Conservation (phyloP, 2,888 invertebrate genomes). For the Nasonovia ribisnigri region DNA sequence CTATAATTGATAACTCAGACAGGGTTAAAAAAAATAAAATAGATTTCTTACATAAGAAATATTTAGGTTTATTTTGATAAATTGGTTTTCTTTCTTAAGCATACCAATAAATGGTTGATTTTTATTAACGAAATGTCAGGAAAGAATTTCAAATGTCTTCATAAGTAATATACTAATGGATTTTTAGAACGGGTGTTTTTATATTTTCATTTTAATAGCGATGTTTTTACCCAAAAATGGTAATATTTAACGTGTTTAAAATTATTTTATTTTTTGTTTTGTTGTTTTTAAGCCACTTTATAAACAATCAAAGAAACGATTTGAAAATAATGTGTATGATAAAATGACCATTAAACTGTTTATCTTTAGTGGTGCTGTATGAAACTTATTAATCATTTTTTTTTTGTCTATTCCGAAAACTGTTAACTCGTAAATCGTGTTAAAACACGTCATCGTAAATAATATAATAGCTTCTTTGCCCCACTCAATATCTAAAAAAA, state of each 20-base stretch:
- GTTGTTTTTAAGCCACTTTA: not conserved
- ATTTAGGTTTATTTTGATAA: conserved; percentile 24
- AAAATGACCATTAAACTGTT: not conserved
- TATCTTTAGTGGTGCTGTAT: not conserved
- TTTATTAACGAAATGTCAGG: not conserved
- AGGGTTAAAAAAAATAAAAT: not conserved
- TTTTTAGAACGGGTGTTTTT: not conserved
- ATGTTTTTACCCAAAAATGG: not conserved
- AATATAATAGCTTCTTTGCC: not conserved
- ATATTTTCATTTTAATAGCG: not conserved
- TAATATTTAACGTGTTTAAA: not conserved
- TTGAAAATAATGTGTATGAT: not conserved
- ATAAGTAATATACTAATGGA: not conserved
- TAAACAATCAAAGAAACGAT: not conserved
- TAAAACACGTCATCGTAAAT: not conserved
- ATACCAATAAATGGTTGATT: not conserved
- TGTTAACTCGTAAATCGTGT: not conserved
- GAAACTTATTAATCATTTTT: not conserved
- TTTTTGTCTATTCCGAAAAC: not conserved
- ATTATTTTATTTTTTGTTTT: not conserved
- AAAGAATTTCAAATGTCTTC: not conserved
- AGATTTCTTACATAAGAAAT: not conserved
- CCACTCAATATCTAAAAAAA: not conserved
- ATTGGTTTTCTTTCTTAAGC: conserved; percentile 10
- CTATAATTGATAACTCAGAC: not conserved